These are phyloP conservation scores for Falco naumanni DNA, from an alignment of 2,797 vertebrate species.

Conservation along the genomic window DNA sequence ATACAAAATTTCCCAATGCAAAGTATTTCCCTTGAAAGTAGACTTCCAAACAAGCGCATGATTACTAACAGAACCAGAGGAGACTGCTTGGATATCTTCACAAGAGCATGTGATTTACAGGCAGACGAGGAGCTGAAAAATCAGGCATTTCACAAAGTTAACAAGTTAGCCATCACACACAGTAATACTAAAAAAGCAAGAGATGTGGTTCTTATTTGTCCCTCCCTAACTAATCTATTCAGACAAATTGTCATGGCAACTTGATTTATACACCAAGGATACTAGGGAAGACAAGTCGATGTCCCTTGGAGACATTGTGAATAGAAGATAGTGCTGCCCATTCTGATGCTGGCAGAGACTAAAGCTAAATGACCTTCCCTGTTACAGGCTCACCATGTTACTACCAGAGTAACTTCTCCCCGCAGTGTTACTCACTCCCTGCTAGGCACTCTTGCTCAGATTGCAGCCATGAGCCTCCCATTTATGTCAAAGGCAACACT, in stretches of 20 bases:
- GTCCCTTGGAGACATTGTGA: not conserved
- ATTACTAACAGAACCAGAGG: not conserved
- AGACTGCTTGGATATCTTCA: not conserved
- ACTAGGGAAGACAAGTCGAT: not conserved
- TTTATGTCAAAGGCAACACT: not conserved
- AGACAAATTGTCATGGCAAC: constrained; percentile 46
- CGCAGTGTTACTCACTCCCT: not conserved
- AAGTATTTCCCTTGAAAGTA: not conserved
- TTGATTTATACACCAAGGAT: not conserved
- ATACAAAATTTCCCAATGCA: not conserved
- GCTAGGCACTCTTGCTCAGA: not conserved
- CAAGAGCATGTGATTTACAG: not conserved
- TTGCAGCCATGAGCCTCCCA: not conserved
- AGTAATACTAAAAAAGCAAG: not conserved
- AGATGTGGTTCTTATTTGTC: not conserved
- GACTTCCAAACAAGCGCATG: not conserved
- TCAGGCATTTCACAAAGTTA: not conserved
- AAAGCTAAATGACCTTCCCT: not conserved
- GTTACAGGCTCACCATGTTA: not conserved
- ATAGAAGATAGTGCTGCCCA: not conserved
- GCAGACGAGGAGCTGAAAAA: not conserved
- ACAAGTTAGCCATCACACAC: not conserved
- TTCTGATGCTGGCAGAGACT: not conserved
- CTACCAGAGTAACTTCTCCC: not conserved
- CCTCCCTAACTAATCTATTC: not conserved